Evolutionary conservation across 2,888 invertebrate genomes (phyloP).

Genomic region (Eupithecia centaureata): DNA sequence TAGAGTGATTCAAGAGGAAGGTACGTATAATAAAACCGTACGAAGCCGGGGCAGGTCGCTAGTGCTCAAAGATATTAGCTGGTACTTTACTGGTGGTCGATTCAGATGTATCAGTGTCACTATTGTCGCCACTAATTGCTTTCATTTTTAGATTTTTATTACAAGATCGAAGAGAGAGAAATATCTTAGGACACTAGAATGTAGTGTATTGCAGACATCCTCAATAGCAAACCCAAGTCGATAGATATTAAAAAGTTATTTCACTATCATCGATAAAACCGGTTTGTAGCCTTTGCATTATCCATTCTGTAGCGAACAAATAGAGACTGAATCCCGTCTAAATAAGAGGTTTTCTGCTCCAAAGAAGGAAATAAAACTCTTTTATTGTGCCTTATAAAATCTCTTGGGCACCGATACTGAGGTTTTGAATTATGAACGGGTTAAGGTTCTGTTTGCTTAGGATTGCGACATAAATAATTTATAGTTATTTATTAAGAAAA

Average conservation of each 20-base stretch:
- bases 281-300: conserved; percentile 48
- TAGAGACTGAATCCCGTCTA: conserved; percentile 54
- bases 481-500: not conserved
- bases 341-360: conserved; percentile 50
- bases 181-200: no score
- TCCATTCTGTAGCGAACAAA: conserved; percentile 59
- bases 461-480: not conserved
- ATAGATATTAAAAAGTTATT: not conserved
- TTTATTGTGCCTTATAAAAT: conserved; percentile 36
- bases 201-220: not conserved
- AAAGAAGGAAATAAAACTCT: conserved; percentile 51
- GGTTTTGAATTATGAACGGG: conserved; percentile 58
- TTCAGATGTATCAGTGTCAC: no score
- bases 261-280: conserved; percentile 41
- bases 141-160: no score
- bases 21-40: no score
- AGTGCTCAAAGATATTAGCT: no score
- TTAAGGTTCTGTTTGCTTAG: conserved; percentile 35
- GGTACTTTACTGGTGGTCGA: no score
- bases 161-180: no score
- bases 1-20: no score
- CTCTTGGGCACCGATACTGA: conserved; percentile 33
- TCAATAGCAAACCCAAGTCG: not conserved
- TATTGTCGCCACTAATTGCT: no score
- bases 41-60: no score